Percentiles rank a stretch among this genome's conserved stretches.
phyloP scores from a whole-genome alignment of 1,140 invertebrate species.

The Myzus persicae region DNA sequence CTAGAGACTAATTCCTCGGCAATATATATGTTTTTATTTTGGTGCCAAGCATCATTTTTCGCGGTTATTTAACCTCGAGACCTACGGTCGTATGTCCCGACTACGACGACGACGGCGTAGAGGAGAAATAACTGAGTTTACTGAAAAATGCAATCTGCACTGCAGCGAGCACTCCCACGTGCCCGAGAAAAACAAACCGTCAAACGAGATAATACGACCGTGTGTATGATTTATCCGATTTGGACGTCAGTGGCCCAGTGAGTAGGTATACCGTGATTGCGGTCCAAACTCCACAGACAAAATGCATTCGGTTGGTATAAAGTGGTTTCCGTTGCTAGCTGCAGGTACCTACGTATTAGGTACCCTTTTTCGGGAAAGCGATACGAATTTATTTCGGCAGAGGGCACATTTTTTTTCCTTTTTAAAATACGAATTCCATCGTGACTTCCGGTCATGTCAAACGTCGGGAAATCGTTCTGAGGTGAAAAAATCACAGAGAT shows the following conservation, averaged over 20 bases:
- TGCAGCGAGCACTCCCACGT: background rate
- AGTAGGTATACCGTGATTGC: background rate
- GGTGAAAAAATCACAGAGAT: background rate
- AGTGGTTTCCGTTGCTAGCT: background rate
- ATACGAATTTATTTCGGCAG: background rate
- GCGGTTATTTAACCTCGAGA: background rate
- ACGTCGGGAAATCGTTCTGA: background rate
- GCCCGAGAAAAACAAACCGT: background rate
- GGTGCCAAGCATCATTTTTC: background rate
- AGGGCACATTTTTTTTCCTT: background rate
- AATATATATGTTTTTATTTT: background rate
- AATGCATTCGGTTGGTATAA: background rate
- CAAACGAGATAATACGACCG: background rate
- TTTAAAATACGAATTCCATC: background rate
- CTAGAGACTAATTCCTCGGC: slow-evolving; percentile 19
- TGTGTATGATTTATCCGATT: background rate
- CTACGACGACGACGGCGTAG: too few species aligned
- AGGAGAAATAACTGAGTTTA: background rate
- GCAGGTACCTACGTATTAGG: too few species aligned
- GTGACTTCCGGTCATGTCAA: background rate
- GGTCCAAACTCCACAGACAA: background rate
- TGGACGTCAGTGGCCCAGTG: too few species aligned
- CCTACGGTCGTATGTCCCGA: background rate
- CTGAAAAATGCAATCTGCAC: background rate
- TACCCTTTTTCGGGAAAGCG: background rate